Base-by-base conservation (phyloP, 2,797 vertebrate species). In the Melanitta fusca region DNA sequence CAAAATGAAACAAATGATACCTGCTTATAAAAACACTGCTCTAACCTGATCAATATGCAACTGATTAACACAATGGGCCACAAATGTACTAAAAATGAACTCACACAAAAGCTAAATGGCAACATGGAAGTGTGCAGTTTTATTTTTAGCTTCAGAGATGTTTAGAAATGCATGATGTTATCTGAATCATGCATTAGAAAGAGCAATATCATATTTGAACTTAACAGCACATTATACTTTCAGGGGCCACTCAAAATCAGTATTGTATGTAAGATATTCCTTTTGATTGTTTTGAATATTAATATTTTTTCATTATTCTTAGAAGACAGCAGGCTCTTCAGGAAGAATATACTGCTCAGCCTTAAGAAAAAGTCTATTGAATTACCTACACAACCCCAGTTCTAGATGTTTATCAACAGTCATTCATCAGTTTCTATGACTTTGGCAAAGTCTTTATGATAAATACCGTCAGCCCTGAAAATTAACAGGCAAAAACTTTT, bases 371-470 rank as follows among this genome's bases (percentile, higher is more conserved):
- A 28, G 27, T 8, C 8, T 43, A 22, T 16, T 20, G 57, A 82
- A 92, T 57, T 32, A 13, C n/a, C 54, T 8, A 1, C 0, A 19
- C 0, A 62, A 53, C 13, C 30, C n/a, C 53, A 61, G 38, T 22
- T 80, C 56, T 7, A 6, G 19, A 10, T 13, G 68, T 61, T 4
- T 38, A 53, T 5, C 47, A 82, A 13, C 30, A 57, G 22, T 5
- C 39, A 14, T 8, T 28, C 57, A n/a, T 25, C 60, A n/a, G 68
- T 18, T 36, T 38, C 51, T 51, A 4, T 28, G 61, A 4, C 43
- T 38, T 11, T 32, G 45, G 36, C 21, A 49, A 13, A 2, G 1
- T 22, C 24, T 39, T 49, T 49, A 17, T 21, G 62, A 73, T 5
- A 60, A 93, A 71, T 1, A 38, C 20, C 57, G 38, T 19, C 51